A percentile compares a stretch with the other conserved stretches of the same genome.
These are phyloP conservation scores for Aspidoscelis tigris DNA, from an alignment of 2,113 vertebrate species.

Conservation along the genomic window DNA sequence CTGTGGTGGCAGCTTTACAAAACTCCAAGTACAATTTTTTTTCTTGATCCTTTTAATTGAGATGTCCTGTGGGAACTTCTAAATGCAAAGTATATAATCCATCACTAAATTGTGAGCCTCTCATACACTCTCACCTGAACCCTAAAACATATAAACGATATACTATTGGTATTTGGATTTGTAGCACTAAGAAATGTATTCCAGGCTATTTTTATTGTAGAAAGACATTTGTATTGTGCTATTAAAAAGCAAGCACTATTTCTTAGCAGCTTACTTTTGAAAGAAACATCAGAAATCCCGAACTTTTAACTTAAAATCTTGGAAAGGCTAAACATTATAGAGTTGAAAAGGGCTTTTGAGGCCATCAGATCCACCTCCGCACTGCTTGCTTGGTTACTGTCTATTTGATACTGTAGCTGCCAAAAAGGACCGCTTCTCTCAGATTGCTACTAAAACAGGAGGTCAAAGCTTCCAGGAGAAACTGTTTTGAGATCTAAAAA, in stretches of 20 bases:
- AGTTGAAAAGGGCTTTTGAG: too few relatives aligned
- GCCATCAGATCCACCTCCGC: too few relatives aligned
- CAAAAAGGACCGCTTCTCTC: not conserved
- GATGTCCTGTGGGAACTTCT: not conserved
- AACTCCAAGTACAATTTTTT: not conserved
- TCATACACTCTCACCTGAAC: not conserved
- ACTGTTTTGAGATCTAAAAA: not conserved
- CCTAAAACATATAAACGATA: not conserved
- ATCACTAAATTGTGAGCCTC: not conserved
- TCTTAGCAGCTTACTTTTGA: not conserved
- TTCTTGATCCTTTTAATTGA: not conserved
- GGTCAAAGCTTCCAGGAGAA: not conserved
- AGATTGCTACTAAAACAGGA: not conserved
- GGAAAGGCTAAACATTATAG: too few relatives aligned
- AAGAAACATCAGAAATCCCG: too few relatives aligned
- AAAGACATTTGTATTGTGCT: not conserved
- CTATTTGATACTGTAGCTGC: not conserved
- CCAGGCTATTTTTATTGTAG: not conserved
- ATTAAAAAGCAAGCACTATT: not conserved
- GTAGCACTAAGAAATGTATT: constrained; percentile 44
- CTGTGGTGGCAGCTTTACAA: not conserved
- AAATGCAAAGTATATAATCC: not conserved
- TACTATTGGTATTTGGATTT: fast-evolving
- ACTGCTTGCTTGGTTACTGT: too few relatives aligned
- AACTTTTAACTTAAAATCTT: not conserved